Evolutionary conservation across 2,797 vertebrate species (phyloP), one percentile per base, ranked within the genome.

Genomic region (Salmo trutta): DNA sequence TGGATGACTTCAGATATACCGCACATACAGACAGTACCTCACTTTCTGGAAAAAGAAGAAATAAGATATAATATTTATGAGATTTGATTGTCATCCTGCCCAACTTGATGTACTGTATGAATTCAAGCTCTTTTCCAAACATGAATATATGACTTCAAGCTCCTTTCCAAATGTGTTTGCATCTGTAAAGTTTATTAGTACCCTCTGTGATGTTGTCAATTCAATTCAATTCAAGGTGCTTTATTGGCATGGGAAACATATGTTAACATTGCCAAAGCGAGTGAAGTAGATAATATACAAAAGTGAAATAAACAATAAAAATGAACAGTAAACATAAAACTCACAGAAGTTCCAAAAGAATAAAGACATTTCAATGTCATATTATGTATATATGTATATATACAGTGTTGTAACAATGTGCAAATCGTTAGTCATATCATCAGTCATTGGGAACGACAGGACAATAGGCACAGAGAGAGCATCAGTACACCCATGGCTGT

Each of bases 361-460:
- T 36, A 7, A 36, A 36, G 36, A 36, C 36, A 36, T 36, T 36
- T 36, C 36, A 36, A 36, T 36, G 36, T 36, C 36, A 36, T 36
- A 7, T 36, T 7, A 36, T 36, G 36, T 36, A 36, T 31, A 31
- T 4, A 31, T 31, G 31, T 31, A 31, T 7, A 36, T 36, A 36
- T 36, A 36, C 36, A 36, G 36, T 36, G 36, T 36, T 36, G 36
- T 36, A 36, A 36, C 36, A 36, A 36, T 36, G 36, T 36, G 36
- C 36, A 36, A 36, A 36, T 36, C 36, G 36, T 36, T 7, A 36
- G 77, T 86, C 70, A 15, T 36, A 2, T 62, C 88, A 90, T 92
- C 86, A 86, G 86, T 91, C 88, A 90, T 67, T 77, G 84, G 90
- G 88, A 90, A 90, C 89, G 88, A 91, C 90, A 86, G 74, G 83